Evolutionary conservation across 2,888 invertebrate species (phyloP), one percentile per base, ranked within the genome.

Genomic region (Aphodius granarius): DNA sequence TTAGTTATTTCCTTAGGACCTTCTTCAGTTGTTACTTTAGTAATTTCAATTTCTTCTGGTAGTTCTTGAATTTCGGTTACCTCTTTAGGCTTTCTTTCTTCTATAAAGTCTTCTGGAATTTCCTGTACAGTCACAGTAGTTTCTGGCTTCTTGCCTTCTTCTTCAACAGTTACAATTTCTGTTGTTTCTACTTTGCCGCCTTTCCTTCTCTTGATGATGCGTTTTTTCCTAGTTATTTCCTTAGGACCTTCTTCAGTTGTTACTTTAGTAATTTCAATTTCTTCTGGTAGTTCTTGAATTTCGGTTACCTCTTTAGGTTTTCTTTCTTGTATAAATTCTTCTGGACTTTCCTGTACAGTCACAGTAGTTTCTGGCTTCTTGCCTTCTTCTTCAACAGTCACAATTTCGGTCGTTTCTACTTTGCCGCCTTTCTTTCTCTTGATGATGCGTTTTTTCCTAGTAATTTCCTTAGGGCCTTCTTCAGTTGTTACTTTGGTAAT

Each of bases 401-500:
- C 66, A 66, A 66, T 66, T 66, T 66, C 66, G 3, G 66, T 66
- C 9, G 66, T 66, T 66, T 66, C 66, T 19, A 66, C 19, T 9
- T 66, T 66, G 18, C 20, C 20, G 0, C 76, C 75, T n/a, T 78
- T 82, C 82, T 75, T 78, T 79, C 83, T 82, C 76, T 85, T 82
- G 63, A 85, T 77, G 15, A 82, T 83, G 1, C 82, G 83, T 78
- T 80, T 78, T 73, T 81, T 80, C 64, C 78, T 77, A 18, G 75
- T 72, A 62, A 78, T 77, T 77, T 81, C 80, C 1, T 83, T 82
- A 78, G 86, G 84, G 1, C 88, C 86, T 79, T 87, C 83, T 81
- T 88, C 86, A 68, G 89, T 88, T 17, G 86, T 79, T 73, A 86
- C 84, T 68, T 86, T 83, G 63, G n/a, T 81, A 2, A 79, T 77